Percentiles rank a stretch among this genome's conserved stretches.
Evolutionary conservation across 1,140 invertebrate genomes (phyloP).

Genomic region (Ephestia elutella): DNA sequence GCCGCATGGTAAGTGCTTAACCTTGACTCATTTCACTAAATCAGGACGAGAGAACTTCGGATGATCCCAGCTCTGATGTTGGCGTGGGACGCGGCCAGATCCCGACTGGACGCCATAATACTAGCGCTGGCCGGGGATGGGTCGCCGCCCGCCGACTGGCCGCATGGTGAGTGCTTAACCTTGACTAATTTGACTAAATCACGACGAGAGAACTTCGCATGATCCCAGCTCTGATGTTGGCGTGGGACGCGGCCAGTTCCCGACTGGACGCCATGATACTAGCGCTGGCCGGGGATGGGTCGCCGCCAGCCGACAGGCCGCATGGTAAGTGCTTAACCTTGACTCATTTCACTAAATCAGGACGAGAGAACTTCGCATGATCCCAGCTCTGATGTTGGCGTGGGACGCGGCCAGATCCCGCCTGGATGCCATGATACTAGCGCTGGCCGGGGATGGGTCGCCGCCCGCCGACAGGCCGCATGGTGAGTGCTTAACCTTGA

Average conservation of each 20-base stretch:
- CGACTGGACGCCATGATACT: slow-evolving; percentile 85
- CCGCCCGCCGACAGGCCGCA: slow-evolving; percentile 10
- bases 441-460: slow-evolving; percentile 30
- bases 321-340: background rate
- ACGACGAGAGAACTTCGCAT: slow-evolving; percentile 86
- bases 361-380: slow-evolving; percentile 85
- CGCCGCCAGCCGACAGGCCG: slow-evolving; percentile 14
- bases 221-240: slow-evolving; percentile 86
- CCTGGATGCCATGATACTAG: slow-evolving; percentile 83
- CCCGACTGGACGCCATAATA: slow-evolving; percentile 85
- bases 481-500: background rate
- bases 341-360: too few relatives aligned
- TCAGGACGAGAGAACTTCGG: slow-evolving; percentile 90
- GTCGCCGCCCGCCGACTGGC: slow-evolving; percentile 14
- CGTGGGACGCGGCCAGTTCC: slow-evolving; percentile 76
- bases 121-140: slow-evolving; percentile 52
- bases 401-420: slow-evolving; percentile 76
- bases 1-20: background rate
- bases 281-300: slow-evolving; percentile 33
- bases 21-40: too few relatives aligned
- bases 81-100: slow-evolving; percentile 76
- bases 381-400: slow-evolving; percentile 87
- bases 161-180: background rate
- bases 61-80: slow-evolving; percentile 86
- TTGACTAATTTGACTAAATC: too few relatives aligned